Evolutionary conservation across 2,113 vertebrate genomes (phyloP), one percentile per base, ranked within the genome.

Genomic region (Gnathonemus longibarbis): DNA sequence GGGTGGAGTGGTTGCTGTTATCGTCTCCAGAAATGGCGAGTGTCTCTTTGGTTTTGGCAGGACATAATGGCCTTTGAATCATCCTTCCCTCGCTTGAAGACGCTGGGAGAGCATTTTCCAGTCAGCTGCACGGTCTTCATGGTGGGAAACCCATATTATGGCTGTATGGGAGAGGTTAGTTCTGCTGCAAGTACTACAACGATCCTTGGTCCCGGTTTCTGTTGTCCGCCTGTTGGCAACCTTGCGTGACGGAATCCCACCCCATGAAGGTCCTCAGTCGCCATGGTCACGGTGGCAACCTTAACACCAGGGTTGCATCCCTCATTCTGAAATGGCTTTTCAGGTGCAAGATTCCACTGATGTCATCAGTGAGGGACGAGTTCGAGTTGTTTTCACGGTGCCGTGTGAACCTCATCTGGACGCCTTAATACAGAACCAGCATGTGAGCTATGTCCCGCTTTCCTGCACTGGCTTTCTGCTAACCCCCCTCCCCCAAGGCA

Each of bases 81-180:
- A 0, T 96, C 94, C 85, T 95, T 96, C 92, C 96, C 96, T 85
- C 95, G 88, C 90, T 97, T 98, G 92, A 98, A 94, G 93, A 98
- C 97, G 70, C 90, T 99, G 93, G 97, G 97, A 62, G 98, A 99
- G 80, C 95, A 99, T 58, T 99, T 98, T 93, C 97, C 98, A 91
- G 95, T 93, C 56, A 92, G 95, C 91, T 97, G 96, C 90, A 94
- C 94, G 2, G 97, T 97, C 87, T 99, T 99, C 94, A 99, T 99
- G 98, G 95, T 99, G 93, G 98, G 97, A 88, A 97, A 96, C 88
- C 98, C 98, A 3, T 99, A 99, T 94, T 99, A 99, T 0, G 98
- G 98, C 58, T 97, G 97, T 92, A 97, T 97, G 94, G 98, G 98
- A 93, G 97, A 99, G 96, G 98, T 99, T 91, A 94, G 96, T 95